Base-by-base conservation (phyloP, 2,113 vertebrate genomes). In the Bubo scandiacus region DNA sequence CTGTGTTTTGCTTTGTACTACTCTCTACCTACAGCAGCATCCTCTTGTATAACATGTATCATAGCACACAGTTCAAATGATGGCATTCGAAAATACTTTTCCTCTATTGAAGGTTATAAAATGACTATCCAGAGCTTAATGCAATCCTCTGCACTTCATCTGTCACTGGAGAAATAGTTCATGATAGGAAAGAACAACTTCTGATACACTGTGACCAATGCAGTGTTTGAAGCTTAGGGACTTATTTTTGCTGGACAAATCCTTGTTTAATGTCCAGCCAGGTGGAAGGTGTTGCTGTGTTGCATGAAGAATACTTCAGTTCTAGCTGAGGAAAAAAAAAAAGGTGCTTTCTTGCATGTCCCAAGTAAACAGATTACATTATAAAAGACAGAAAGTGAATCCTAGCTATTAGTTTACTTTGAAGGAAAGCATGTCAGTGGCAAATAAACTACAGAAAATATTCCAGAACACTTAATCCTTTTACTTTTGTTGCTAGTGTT, bases 21-120 rank as follows among this genome's bases (percentile, higher is more conserved):
- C 43, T 83, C 54, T 51, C 43, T 86, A 94, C 88, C 68, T 96
- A 74, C 82, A 93, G 83, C 81, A 84, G 65, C 65, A 71, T 68
- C 34, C 29, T 91, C 36, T 79, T 40, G 45, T 62, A 52, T 11
- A 47, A 47, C 43, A 49, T 32, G 36, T 92, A 49, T 81, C 10
- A 3, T 25, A 90, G 67, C 27, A 49, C 70, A 34, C 38, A 11
- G 36, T 81, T 75, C 86, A 77, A 93, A 89, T 30, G n/a, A 61
- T 80, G 66, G 25, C 90, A 70, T 85, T 61, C 5, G 2, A 51
- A 88, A 92, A 70, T 45, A 55, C 13, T 72, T 86, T 52, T 80
- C 71, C 67, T 80, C 42, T 54, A 3, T 12, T 79, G 40, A 73
- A 51, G 22, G 7, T 34, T 81, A 52, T 79, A 61, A 85, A 71